Evolutionary conservation across 1,140 invertebrate species (phyloP).

Genomic region (Leptopilina clavipes): DNA sequence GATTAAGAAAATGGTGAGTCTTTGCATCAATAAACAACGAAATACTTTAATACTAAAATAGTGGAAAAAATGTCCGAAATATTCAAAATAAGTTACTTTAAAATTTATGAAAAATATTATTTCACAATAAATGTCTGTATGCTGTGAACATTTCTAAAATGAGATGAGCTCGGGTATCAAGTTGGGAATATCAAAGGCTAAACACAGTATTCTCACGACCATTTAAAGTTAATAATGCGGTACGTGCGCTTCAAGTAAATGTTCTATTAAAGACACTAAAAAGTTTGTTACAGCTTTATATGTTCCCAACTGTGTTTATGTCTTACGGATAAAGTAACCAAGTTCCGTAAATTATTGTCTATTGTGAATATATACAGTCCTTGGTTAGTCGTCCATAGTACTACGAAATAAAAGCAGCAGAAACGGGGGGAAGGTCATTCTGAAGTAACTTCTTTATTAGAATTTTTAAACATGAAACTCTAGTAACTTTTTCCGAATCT

Average conservation of each 20-base stretch:
- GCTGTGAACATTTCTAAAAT: background rate
- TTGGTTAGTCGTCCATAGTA: too few species aligned
- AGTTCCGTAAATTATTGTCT: background rate
- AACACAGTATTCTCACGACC: background rate
- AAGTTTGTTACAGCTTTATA: background rate
- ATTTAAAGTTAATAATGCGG: slow-evolving; percentile 22
- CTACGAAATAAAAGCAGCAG: too few species aligned
- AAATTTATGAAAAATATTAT: background rate
- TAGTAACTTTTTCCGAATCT: too few species aligned
- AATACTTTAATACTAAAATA: too few species aligned
- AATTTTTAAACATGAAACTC: too few species aligned
- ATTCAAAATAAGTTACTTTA: too few species aligned
- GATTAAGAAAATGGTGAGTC: too few species aligned
- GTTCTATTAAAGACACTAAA: slow-evolving; percentile 7
- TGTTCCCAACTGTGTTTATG: background rate
- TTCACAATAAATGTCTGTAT: too few species aligned
- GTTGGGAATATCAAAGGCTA: slow-evolving; percentile 16
- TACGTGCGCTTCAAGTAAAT: slow-evolving; percentile 14
- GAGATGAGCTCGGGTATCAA: background rate
- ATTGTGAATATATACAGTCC: background rate
- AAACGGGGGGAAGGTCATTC: too few species aligned
- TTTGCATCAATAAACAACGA: too few species aligned
- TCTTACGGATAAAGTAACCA: background rate
- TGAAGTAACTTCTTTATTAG: too few species aligned
- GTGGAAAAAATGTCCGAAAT: too few species aligned